Evolutionary conservation across 2,888 invertebrate genomes (phyloP).

Genomic region (Dilophus febrilis): DNA sequence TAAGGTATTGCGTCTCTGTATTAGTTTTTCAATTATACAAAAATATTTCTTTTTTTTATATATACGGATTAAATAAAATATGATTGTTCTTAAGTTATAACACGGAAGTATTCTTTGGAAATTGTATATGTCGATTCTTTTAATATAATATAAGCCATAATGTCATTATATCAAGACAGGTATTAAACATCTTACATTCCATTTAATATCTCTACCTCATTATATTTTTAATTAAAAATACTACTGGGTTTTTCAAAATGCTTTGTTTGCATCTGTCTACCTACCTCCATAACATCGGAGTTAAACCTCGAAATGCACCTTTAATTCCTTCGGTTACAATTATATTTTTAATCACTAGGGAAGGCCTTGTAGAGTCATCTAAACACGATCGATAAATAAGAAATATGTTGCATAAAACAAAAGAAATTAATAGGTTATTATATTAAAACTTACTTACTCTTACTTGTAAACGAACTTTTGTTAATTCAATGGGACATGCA

Average conservation of each 20-base stretch:
- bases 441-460: conserved; percentile 4
- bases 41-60: no score
- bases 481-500: conserved; percentile 3
- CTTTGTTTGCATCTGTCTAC: not conserved
- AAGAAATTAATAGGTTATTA: not conserved
- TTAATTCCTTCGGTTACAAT: not conserved
- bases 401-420: not conserved
- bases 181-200: no score
- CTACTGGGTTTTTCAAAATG: no score
- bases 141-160: no score
- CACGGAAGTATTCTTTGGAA: no score
- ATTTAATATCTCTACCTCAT: no score
- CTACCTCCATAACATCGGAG: conserved; percentile 2
- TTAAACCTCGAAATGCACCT: conserved; percentile 2
- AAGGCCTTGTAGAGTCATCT: conserved; percentile 2
- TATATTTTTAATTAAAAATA: no score
- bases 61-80: no score
- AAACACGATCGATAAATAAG: not conserved
- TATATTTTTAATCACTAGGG: not conserved
- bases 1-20: conserved; percentile 4
- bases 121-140: no score
- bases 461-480: conserved; percentile 4
- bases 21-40: no score
- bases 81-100: no score
- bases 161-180: no score